Base-by-base conservation (phyloP, 2,797 vertebrate species). In the Mormyrus proboscirostris region DNA sequence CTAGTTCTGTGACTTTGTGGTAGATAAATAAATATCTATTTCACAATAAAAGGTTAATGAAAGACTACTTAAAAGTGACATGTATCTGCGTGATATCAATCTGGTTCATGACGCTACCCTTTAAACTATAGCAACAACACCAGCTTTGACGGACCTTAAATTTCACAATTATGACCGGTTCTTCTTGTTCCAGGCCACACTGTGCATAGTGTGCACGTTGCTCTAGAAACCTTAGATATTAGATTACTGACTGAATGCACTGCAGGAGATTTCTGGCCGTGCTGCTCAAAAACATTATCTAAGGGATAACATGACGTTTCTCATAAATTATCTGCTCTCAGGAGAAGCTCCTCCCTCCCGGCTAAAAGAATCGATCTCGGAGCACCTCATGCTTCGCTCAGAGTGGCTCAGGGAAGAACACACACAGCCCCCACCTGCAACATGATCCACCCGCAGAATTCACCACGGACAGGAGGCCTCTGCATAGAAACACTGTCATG, bases 301-400 rank as follows among this genome's bases (percentile, higher is more conserved):
- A 33, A 87, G 16, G 85, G 33, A 44, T n/a, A 38, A 87, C 53
- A 10, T 57, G 51, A 12, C 33, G 2, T 19, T 57, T 33, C 59
- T 88, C 41, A 88, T 47, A 65, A 50, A 57, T 82, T 38, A 82
- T 55, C 44, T 86, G n/a, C 29, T 86, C 62, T 86, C 3, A 55
- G 16, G 44, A 50, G 33, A 53, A 4, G 29, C 65, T 33, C 33
- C 29, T 53, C 38, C 59, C 41, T n/a, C 19, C 38, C 10, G 69
- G 76, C 76, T 57, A 59, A 89, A 89, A 9, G 7, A 79, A 90
- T 91, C 90, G 38, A 92, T 90, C 90, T 55, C 89, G 89, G 89
- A 87, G 51, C 79, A 76, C 4, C n/a, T 76, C 25, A 73, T 89
- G 69, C 44, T 86, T 82, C 87, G 22, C 12, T 9, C 3, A n/a